phyloP scores from a whole-genome alignment of 2,888 invertebrate genomes.

The Phragmatobia fuliginosa region DNA sequence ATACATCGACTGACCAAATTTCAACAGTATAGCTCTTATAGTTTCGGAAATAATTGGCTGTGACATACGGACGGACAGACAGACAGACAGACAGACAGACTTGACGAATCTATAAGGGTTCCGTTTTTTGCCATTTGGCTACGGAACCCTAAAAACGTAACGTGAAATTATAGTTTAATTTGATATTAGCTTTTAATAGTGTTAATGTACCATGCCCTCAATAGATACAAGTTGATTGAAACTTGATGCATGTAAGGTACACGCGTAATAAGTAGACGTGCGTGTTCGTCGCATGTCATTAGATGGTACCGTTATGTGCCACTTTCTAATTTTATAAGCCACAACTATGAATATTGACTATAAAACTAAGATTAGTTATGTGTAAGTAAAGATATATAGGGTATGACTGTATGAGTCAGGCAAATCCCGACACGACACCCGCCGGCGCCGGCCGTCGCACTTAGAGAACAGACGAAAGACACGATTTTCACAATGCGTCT shows the following conservation, averaged over 20 bases:
- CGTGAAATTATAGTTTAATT: background rate
- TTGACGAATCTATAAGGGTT: too few relatives aligned
- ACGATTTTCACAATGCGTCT: constrained; percentile 48
- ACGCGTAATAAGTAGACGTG: constrained; percentile 39
- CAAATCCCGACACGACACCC: constrained; percentile 31
- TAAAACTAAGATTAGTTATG: constrained; percentile 22
- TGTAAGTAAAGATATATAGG: constrained; percentile 22
- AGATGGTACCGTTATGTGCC: constrained; percentile 36
- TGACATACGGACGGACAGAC: too few relatives aligned
- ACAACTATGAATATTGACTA: constrained; percentile 26
- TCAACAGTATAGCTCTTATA: too few relatives aligned
- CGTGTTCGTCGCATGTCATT: constrained; percentile 47
- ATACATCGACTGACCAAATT: too few relatives aligned
- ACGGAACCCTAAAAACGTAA: too few relatives aligned
- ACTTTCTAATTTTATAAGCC: constrained; percentile 55
- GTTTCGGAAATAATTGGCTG: too few relatives aligned
- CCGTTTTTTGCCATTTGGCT: too few relatives aligned
- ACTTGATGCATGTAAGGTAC: constrained; percentile 25
- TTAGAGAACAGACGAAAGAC: constrained; percentile 40
- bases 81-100: too few relatives aligned
- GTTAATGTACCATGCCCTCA: background rate
- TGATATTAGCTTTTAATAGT: background rate
- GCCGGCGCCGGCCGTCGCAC: constrained; percentile 50
- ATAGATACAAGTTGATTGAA: constrained; percentile 22
- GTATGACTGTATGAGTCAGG: constrained; percentile 58